Evolutionary conservation across 2,888 invertebrate genomes (phyloP).

Genomic region (Diaperis boleti): DNA sequence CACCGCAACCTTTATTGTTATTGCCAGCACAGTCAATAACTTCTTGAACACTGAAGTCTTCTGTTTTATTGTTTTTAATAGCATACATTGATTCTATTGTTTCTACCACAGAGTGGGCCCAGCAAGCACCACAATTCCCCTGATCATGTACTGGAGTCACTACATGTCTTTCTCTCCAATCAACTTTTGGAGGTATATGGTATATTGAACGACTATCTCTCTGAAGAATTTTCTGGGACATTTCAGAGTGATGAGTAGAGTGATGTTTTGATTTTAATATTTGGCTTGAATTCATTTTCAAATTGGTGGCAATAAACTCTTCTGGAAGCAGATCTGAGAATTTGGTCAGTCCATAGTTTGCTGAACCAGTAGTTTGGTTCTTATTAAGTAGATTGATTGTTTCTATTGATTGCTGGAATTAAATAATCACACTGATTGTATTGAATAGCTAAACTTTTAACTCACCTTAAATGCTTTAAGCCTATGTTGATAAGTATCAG

Average conservation of each 20-base stretch:
- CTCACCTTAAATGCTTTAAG: constrained; percentile 59
- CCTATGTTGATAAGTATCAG: constrained; percentile 58
- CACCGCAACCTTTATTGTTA: constrained; percentile 80
- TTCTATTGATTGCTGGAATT: constrained; percentile 53
- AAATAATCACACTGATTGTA: background rate
- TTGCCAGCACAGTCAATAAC: constrained; percentile 84
- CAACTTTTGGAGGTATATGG: constrained; percentile 61
- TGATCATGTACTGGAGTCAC: constrained; percentile 79
- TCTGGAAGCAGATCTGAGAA: constrained; percentile 73
- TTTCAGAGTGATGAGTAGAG: constrained; percentile 6
- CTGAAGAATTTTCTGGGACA: background rate
- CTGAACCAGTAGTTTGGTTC: constrained; percentile 63
- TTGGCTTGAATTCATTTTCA: constrained; percentile 59
- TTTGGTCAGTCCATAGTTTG: constrained; percentile 72
- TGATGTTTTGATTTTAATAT: background rate
- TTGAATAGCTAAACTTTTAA: background rate
- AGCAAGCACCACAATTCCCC: constrained; percentile 85
- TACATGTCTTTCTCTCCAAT: constrained; percentile 71
- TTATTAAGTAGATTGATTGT: constrained; percentile 67
- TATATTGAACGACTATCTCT: constrained; percentile 10
- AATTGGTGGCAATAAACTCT: constrained; percentile 67
- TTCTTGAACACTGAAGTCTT: constrained; percentile 80
- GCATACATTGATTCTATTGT: constrained; percentile 83
- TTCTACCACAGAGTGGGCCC: constrained; percentile 86
- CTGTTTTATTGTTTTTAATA: constrained; percentile 72